Conservation (phyloP, 2,888 invertebrate species). For the Synergus laeviventris region DNA sequence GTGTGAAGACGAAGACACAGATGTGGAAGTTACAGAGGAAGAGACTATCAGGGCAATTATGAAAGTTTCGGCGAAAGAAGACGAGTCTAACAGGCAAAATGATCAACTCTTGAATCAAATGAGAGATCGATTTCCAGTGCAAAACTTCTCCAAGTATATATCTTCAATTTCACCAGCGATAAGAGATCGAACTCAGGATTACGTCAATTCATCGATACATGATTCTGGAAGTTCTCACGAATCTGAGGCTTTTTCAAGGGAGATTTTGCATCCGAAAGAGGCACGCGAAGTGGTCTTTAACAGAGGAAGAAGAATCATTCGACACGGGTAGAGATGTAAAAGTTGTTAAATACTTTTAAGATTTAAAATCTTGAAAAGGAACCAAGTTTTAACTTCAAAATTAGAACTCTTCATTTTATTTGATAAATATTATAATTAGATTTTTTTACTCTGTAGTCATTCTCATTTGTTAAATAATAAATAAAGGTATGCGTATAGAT, state of each 20-base stretch:
- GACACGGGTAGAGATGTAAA: constrained; percentile 24
- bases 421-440: too few species aligned
- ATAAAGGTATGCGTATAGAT: too few species aligned
- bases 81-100: constrained; percentile 7
- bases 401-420: background rate
- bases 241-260: constrained; percentile 10
- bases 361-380: background rate
- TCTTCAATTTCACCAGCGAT: constrained; percentile 18
- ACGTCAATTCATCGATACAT: constrained; percentile 14
- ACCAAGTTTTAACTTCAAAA: background rate
- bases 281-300: background rate
- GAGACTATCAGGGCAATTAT: background rate
- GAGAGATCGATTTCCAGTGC: background rate
- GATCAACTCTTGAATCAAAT: constrained; percentile 26
- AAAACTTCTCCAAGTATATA: constrained; percentile 15
- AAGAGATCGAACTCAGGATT: constrained; percentile 1
- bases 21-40: background rate
- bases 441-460: too few species aligned
- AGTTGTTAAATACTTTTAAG: constrained; percentile 4
- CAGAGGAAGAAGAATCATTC: constrained; percentile 31
- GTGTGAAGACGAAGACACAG: constrained; percentile 3
- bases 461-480: too few species aligned
- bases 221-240: constrained; percentile 25
- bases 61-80: constrained; percentile 14
- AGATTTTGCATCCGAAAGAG: background rate